Percentiles rank a stretch among this genome's conserved stretches.
phyloP scores from a whole-genome alignment of 2,797 vertebrate species.

The Phylloscopus collybita region DNA sequence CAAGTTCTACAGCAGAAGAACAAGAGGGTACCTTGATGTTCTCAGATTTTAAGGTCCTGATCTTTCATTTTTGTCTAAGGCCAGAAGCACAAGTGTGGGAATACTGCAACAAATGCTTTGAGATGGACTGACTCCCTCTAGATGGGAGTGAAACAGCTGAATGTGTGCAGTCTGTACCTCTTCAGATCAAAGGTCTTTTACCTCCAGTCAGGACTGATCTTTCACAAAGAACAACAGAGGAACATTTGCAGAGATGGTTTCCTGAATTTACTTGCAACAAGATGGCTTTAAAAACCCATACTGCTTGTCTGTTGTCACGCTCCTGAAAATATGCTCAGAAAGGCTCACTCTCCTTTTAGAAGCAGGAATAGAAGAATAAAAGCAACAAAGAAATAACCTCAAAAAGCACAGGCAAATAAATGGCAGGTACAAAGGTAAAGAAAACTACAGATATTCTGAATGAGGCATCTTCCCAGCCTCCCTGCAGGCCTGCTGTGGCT shows the following conservation, averaged over 20 bases:
- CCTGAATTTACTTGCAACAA: not conserved
- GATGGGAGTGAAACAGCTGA: not conserved
- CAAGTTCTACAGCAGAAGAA: not conserved
- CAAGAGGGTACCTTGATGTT: not conserved
- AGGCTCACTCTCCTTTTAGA: not conserved
- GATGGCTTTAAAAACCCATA: not conserved
- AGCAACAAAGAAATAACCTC: not conserved
- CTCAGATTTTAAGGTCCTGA: not conserved
- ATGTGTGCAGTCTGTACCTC: not conserved
- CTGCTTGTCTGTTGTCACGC: not conserved
- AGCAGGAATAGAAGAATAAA: not conserved
- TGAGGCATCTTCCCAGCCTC: not conserved
- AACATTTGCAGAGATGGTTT: not conserved
- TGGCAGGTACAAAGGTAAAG: not conserved
- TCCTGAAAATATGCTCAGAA: not conserved
- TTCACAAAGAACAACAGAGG: not conserved
- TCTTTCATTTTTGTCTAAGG: not conserved
- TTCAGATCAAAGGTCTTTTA: not conserved
- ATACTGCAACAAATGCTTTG: not conserved
- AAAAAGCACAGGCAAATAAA: not conserved
- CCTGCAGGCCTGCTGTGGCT: not conserved
- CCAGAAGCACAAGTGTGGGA: not conserved
- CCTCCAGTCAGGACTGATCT: not conserved
- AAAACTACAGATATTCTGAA: not conserved
- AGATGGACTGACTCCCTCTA: not conserved